phyloP scores from a whole-genome alignment of 2,113 vertebrate genomes.

The Rattus rattus region DNA sequence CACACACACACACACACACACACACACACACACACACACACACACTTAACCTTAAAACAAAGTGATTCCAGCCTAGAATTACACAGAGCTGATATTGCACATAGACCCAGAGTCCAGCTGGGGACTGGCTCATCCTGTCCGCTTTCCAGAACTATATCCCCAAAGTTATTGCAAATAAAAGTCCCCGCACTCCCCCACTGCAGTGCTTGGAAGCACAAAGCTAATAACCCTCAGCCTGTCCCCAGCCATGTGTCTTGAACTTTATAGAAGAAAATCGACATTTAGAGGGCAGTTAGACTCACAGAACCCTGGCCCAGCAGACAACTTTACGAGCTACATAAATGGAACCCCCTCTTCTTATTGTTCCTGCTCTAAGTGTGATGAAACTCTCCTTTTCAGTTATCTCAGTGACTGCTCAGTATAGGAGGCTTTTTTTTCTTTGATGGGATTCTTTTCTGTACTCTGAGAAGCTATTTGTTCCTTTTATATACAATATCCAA shows the following conservation, averaged over 20 bases:
- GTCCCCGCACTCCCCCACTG: not conserved
- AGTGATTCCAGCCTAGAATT: not conserved
- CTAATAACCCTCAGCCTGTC: not conserved
- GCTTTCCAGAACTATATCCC: not conserved
- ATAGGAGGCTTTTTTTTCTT: slow-evolving; percentile 47
- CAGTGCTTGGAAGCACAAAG: not conserved
- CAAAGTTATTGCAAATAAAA: slow-evolving; percentile 47
- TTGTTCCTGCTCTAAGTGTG: not conserved
- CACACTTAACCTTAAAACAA: not conserved
- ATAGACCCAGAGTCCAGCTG: not conserved
- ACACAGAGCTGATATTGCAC: not conserved
- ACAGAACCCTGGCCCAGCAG: not conserved
- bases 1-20: not conserved
- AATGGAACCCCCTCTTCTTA: slow-evolving; percentile 24
- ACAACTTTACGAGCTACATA: not conserved
- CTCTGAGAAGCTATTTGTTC: slow-evolving; percentile 45
- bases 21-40: not conserved
- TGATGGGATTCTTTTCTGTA: slow-evolving; percentile 3
- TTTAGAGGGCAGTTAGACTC: not conserved
- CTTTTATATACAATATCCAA: slow-evolving; percentile 45
- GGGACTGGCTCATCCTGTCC: not conserved
- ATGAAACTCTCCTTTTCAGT: slow-evolving; percentile 51
- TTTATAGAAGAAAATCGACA: slow-evolving; percentile 3
- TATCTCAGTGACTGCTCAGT: not conserved
- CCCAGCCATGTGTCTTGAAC: slow-evolving; percentile 6